phyloP scores from a whole-genome alignment of 2,113 vertebrate genomes.

The Zosterops lateralis region DNA sequence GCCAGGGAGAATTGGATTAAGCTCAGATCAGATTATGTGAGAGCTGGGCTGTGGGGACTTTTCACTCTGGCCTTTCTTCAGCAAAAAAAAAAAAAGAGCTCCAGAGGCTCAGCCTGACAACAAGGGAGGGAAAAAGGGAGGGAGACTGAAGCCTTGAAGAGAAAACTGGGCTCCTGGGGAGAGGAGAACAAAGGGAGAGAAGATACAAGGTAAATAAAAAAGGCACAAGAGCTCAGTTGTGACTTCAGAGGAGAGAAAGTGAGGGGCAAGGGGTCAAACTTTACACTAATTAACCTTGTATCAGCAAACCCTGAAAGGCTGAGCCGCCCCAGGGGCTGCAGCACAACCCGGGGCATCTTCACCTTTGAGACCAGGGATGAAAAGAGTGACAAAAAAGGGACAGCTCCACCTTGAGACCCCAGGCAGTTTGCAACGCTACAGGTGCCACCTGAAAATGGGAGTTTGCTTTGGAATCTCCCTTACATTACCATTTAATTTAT shows the following conservation, averaged over 20 bases:
- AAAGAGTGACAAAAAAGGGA: not conserved
- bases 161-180: not conserved
- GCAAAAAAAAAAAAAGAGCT: not conserved
- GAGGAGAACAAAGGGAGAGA: not conserved
- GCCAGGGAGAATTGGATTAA: slow-evolving; percentile 30
- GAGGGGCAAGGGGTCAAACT: not conserved
- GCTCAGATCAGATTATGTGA: not conserved
- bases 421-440: not conserved
- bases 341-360: not conserved
- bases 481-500: too few species aligned
- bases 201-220: slow-evolving; percentile 36
- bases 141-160: not conserved
- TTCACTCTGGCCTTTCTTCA: not conserved
- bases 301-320: not conserved
- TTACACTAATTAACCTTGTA: not conserved
- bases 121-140: not conserved
- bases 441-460: not conserved
- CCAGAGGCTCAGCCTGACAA: not conserved
- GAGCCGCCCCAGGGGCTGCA: not conserved
- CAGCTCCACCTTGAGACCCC: not conserved
- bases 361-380: not conserved
- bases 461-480: not conserved
- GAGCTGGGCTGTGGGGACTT: not conserved
- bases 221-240: not conserved
- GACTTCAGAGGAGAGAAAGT: slow-evolving; percentile 20